phyloP scores from a whole-genome alignment of 2,888 invertebrate species.

The Conistra vaccinii region DNA sequence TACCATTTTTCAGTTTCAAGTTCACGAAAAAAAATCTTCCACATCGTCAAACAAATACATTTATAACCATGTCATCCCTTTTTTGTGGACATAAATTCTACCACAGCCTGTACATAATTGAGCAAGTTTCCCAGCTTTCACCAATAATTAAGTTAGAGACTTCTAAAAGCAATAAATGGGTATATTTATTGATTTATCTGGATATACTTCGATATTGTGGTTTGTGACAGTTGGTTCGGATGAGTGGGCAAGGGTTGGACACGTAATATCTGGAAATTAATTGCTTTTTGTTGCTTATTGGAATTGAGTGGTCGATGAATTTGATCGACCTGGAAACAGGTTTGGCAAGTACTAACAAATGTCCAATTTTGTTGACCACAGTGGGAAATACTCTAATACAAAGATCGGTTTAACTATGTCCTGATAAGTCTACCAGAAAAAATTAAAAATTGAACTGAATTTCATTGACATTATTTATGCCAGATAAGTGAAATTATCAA shows the following conservation, averaged over 20 bases:
- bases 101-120: constrained; percentile 52
- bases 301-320: constrained; percentile 11
- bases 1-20: background rate
- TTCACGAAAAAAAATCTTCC: background rate
- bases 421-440: no score
- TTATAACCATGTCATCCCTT: constrained; percentile 25
- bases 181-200: constrained; percentile 51
- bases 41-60: background rate
- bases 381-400: background rate
- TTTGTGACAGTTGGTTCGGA: constrained; percentile 34
- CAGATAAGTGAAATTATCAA: background rate
- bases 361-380: background rate
- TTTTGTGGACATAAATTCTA: constrained; percentile 34
- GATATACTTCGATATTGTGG: constrained; percentile 29
- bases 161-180: constrained; percentile 50
- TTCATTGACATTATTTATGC: no score
- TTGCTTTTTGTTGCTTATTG: constrained; percentile 44
- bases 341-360: background rate
- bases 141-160: constrained; percentile 45
- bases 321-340: background rate
- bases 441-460: no score
- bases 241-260: constrained; percentile 16
- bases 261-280: constrained; percentile 39
- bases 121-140: constrained; percentile 43
- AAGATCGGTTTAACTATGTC: no score